Evolutionary conservation across 2,113 vertebrate species (phyloP).

Genomic region (Thinocorus orbignyianus): DNA sequence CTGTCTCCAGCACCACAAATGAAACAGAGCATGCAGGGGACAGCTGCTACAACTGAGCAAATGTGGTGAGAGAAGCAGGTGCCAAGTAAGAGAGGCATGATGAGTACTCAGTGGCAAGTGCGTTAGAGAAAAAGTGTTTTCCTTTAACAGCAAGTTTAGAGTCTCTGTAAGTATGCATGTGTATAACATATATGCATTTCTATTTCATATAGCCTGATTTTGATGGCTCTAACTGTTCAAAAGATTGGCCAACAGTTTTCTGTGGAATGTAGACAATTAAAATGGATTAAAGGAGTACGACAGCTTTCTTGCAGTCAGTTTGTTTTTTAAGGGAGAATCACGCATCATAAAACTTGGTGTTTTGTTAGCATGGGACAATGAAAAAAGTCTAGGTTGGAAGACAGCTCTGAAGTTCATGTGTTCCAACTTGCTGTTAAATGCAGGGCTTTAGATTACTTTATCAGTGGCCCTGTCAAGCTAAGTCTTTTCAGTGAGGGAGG

Average conservation of each 20-base stretch:
- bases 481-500: background rate
- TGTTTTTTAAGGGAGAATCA: background rate
- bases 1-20: background rate
- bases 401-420: background rate
- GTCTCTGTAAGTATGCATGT: background rate
- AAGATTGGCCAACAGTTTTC: background rate
- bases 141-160: background rate
- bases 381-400: background rate
- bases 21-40: constrained; percentile 46
- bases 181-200: background rate
- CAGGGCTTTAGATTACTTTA: background rate
- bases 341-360: background rate
- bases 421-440: background rate
- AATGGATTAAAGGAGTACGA: background rate
- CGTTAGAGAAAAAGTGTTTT: background rate
- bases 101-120: background rate
- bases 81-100: background rate
- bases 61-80: background rate
- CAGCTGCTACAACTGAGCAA: background rate
- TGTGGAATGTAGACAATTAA: background rate
- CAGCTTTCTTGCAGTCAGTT: background rate
- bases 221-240: background rate
- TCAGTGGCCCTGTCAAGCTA: background rate
- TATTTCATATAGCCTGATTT: background rate
- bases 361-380: background rate